phyloP scores from a whole-genome alignment of 2,888 invertebrate genomes.

The Gasteruption jaculator region DNA sequence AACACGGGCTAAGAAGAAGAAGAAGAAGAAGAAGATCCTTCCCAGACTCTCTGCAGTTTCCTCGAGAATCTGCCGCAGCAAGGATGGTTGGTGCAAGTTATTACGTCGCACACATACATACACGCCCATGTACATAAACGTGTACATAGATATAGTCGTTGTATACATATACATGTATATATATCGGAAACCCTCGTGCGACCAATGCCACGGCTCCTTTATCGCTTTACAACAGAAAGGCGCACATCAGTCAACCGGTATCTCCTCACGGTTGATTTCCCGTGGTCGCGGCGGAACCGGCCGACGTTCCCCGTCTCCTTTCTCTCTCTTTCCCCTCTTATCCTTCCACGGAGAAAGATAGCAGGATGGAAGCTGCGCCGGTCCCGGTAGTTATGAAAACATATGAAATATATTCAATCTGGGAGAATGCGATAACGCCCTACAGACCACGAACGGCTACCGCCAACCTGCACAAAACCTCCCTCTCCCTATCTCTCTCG shows the following conservation, averaged over 20 bases:
- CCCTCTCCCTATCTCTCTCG: constrained; percentile 1
- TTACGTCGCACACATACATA: no score
- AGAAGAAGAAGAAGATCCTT: no score
- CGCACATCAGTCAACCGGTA: constrained; percentile 53
- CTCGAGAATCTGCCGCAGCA: no score
- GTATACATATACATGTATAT: no score
- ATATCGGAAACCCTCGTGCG: constrained; percentile 50
- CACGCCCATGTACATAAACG: no score
- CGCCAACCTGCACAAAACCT: not conserved
- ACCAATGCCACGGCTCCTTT: constrained; percentile 51
- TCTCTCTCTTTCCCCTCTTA: constrained; percentile 22
- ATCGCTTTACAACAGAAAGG: constrained; percentile 53
- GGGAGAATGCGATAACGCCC: constrained; percentile 42
- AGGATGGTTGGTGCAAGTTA: no score
- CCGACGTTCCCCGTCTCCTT: constrained; percentile 21
- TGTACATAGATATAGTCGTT: no score
- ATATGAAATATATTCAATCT: constrained; percentile 53
- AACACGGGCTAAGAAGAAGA: no score
- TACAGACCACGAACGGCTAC: constrained; percentile 24
- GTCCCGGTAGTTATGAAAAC: constrained; percentile 46
- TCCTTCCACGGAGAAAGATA: constrained; percentile 25
- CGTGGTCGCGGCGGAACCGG: constrained; percentile 45
- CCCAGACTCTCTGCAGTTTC: no score
- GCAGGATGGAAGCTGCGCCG: constrained; percentile 29
- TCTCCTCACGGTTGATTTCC: constrained; percentile 54